Base-by-base conservation (phyloP, 2,797 vertebrate genomes). In the Hipposideros larvatus region DNA sequence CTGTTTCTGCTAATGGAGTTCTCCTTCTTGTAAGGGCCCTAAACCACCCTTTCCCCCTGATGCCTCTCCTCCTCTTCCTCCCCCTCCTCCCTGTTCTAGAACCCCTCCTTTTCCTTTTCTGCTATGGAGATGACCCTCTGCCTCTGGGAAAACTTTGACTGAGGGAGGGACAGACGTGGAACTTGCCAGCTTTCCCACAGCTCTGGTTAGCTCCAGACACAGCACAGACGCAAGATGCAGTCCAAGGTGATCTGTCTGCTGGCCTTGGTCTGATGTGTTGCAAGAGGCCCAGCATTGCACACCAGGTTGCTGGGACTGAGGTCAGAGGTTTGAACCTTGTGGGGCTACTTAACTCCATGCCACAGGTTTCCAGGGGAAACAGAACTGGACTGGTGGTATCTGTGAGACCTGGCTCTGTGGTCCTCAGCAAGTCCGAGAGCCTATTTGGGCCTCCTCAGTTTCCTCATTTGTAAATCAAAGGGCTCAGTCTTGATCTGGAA, bases 21-120 rank as follows among this genome's bases (percentile, higher is more conserved):
- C n/a, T 96, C 28, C 0, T 90, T 96, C 87, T 94, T 75, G 24
- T 74, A 63, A 63, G 65, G 74, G 31, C 59, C 57, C 43, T 96
- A 77, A 87, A 37, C 93, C 93, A 73, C 93, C 95, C 71, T 86
- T 95, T 93, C 93, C 88, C 95, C 73, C 7, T 71, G 89, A 74
- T 86, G 75, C 46, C n/a, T 91, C 70, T 83, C n/a, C n/a, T 91
- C 16, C 8, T 77, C 28, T 51, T 66, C 10, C 65, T 80, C 37
- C 59, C 53, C 28, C 57, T 68, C 11, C 66, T 80, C n/a, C 59
- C 59, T 19, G 31, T n/a, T 77, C 24, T 68, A 78, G 41, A 55
- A 43, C 55, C 88, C 66, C 41, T 79, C 90, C 73, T 75, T 89
- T 88, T 95, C 28, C 74, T 92, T n/a, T 86, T 94, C 83, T 14